phyloP scores from a whole-genome alignment of 1,140 invertebrate genomes.

The Eurytemora carolleeae region DNA sequence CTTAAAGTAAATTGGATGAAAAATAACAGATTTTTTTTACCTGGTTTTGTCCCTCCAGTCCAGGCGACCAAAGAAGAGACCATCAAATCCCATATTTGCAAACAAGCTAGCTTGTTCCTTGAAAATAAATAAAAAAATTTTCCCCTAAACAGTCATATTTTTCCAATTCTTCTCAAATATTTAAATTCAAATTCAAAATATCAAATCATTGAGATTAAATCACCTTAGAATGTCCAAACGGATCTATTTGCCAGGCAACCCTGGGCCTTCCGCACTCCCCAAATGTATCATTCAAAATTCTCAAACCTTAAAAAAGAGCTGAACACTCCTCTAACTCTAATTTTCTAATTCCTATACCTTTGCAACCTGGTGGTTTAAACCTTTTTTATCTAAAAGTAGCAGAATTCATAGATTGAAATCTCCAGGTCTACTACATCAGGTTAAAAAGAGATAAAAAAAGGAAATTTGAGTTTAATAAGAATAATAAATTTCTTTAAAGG shows the following conservation, averaged over 20 bases:
- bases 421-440: no score
- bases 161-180: no score
- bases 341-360: no score
- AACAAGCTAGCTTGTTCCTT: conserved; percentile 46
- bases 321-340: no score
- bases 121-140: no score
- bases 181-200: no score
- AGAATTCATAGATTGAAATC: background rate
- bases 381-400: background rate
- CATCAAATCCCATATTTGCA: conserved; percentile 36
- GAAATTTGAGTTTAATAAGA: background rate
- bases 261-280: conserved; percentile 40
- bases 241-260: conserved; percentile 52
- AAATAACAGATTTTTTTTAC: no score
- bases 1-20: no score
- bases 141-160: no score
- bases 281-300: conserved; percentile 37
- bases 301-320: background rate
- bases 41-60: conserved; percentile 36
- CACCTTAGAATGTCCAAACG: conserved; percentile 41
- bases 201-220: no score
- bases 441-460: no score
- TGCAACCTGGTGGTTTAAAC: no score
- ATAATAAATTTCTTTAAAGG: background rate
- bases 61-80: conserved; percentile 35